A percentile compares a stretch with the other conserved stretches of the same genome.
Conservation (phyloP, 1,140 invertebrate genomes). For the Drosophila teissieri region DNA sequence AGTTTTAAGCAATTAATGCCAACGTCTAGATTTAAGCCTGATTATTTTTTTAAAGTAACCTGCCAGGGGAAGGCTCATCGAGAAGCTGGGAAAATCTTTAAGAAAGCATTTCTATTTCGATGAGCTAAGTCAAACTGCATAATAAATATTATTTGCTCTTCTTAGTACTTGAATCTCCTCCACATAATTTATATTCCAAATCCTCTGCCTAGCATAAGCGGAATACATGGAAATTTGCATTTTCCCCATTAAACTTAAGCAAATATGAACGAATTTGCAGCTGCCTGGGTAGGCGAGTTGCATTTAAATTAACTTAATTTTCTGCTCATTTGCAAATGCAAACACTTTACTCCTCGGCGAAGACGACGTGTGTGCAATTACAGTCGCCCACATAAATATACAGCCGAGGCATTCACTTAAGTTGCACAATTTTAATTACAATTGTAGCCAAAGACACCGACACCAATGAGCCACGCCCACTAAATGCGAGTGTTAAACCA, state of each 20-base stretch:
- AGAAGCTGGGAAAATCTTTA: too few species aligned
- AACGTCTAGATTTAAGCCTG: background rate
- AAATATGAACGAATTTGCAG: slow-evolving; percentile 8
- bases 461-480: slow-evolving; percentile 47
- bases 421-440: slow-evolving; percentile 69
- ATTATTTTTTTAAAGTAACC: background rate
- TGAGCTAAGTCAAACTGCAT: too few species aligned
- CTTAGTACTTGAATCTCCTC: background rate
- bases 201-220: background rate
- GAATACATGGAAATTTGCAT: background rate
- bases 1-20: slow-evolving; percentile 16
- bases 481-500: slow-evolving; percentile 14
- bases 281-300: slow-evolving; percentile 39
- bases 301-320: slow-evolving; percentile 70
- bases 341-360: slow-evolving; percentile 21
- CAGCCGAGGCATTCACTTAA: slow-evolving; percentile 44
- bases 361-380: slow-evolving; percentile 34
- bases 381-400: slow-evolving; percentile 64
- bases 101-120: too few species aligned
- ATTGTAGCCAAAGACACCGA: slow-evolving; percentile 33
- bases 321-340: slow-evolving; percentile 64
- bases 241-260: slow-evolving; percentile 9
- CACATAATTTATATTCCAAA: background rate
- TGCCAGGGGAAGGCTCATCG: background rate
- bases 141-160: background rate